These are phyloP conservation scores for Lepus timidus DNA, from an alignment of 2,113 vertebrate genomes.

Conservation along the genomic window DNA sequence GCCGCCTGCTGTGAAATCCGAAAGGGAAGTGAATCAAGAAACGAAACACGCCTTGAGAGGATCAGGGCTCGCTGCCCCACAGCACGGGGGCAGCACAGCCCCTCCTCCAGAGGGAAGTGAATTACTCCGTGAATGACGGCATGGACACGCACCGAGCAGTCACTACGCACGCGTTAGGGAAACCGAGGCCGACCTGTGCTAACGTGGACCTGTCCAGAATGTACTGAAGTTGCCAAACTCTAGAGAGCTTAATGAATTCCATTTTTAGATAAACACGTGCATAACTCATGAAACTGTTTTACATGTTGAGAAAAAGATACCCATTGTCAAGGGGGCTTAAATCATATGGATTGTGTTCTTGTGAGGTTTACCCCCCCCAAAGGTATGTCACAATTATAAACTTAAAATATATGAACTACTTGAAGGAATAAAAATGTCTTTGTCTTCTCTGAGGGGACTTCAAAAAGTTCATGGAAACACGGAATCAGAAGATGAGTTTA, in stretches of 20 bases:
- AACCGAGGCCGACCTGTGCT: background rate
- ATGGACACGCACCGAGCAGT: background rate
- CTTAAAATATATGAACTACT: conserved; percentile 9
- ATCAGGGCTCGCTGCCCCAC: background rate
- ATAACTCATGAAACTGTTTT: background rate
- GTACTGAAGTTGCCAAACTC: background rate
- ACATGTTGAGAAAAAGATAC: conserved; percentile 39
- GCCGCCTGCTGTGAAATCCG: background rate
- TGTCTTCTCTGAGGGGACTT: no score
- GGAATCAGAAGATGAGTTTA: no score
- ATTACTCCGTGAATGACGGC: background rate
- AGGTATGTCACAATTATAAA: background rate
- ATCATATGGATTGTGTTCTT: background rate
- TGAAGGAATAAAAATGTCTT: no score
- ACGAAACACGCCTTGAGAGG: conserved; percentile 8
- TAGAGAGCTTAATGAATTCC: background rate
- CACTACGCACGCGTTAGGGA: background rate
- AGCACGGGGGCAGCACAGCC: background rate
- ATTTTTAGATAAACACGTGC: background rate
- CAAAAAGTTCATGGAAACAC: no score
- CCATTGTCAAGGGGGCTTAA: background rate
- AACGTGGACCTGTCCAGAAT: background rate
- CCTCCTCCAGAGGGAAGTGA: background rate
- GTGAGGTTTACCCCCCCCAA: background rate
- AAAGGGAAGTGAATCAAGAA: background rate